Evolutionary conservation across 2,113 vertebrate genomes (phyloP), one percentile per base, ranked within the genome.

Genomic region (Ciconia boyciana): DNA sequence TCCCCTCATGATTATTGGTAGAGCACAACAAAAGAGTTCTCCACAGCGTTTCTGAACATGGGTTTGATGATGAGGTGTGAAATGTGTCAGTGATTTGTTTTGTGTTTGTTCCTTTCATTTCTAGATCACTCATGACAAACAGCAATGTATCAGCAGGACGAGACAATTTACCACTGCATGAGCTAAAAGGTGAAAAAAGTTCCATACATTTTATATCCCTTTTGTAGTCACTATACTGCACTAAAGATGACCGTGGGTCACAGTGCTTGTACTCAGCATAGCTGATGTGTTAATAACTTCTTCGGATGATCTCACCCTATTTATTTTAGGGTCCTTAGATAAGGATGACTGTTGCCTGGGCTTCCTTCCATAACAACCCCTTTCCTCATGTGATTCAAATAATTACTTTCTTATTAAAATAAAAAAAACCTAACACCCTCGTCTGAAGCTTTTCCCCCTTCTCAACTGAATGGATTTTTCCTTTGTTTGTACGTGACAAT

Each of bases 61-160:
- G 89, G 93, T 70, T 95, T 94, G 82, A 94, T 97, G 96, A 93
- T 90, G 94, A 88, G 94, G 94, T 96, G 96, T 91, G 91, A 96
- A 95, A 95, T 96, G 95, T 95, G 94, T 96, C 96, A 95, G 93
- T 93, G 95, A 95, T 97, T 96, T 90, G 96, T 96, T 97, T 96
- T 88, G 93, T 92, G 96, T 36, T 89, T 80, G 91, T 97, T 97
- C 96, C 89, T 95, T 97, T 94, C 96, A 95, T 97, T 97, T 96
- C 95, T 96, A 95, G 96, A 94, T 96, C 89, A 36, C 78, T 96
- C 96, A 91, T 89, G 96, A 95, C 94, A 95, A 95, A 95, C 94
- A 94, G 94, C 87, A 83, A 92, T 91, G 96, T 96, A 96, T 94
- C 95, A 96, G 96, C 95, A 94, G 91, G 91, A 94, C 13, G 54